A percentile compares a stretch with the other conserved stretches of the same genome.
Conservation (phyloP, 2,888 invertebrate genomes). For the Choreutis nemorana region DNA sequence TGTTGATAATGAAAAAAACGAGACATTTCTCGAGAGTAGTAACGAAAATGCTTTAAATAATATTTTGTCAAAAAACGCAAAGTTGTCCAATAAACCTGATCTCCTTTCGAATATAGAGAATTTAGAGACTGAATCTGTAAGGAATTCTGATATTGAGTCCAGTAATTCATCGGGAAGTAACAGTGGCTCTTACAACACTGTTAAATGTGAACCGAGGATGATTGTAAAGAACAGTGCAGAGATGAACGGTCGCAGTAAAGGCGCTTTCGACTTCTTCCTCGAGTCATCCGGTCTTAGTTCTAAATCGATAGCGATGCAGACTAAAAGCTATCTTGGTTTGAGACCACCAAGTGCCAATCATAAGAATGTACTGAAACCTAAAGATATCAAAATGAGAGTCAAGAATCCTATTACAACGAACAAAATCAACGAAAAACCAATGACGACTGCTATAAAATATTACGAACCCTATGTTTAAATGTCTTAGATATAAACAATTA, state of each 20-base stretch:
- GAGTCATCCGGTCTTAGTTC: constrained; percentile 83
- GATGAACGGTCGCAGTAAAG: constrained; percentile 38
- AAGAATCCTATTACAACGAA: constrained; percentile 70
- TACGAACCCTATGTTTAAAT: constrained; percentile 61
- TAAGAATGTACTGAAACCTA: constrained; percentile 78
- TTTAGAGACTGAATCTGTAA: constrained; percentile 66
- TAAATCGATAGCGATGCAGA: constrained; percentile 74
- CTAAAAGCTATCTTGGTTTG: constrained; percentile 36
- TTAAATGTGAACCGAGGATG: constrained; percentile 52
- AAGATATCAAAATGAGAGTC: constrained; percentile 78
- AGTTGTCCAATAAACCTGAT: constrained; percentile 61
- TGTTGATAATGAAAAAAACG: constrained; percentile 30
- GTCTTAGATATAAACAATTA: constrained; percentile 3
- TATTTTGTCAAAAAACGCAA: constrained; percentile 40
- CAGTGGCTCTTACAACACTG: constrained; percentile 54
- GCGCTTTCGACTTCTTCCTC: constrained; percentile 76
- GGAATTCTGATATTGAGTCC: constrained; percentile 75
- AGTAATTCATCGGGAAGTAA: constrained; percentile 65
- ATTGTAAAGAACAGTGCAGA: constrained; percentile 33
- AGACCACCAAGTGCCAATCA: constrained; percentile 75
- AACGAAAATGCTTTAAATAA: constrained; percentile 32
- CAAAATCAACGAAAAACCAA: constrained; percentile 63
- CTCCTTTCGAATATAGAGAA: constrained; percentile 64
- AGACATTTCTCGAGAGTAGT: constrained; percentile 33
- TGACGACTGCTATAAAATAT: constrained; percentile 65